Evolutionary conservation across 2,113 vertebrate species (phyloP).

Genomic region (Apeltes quadracus): DNA sequence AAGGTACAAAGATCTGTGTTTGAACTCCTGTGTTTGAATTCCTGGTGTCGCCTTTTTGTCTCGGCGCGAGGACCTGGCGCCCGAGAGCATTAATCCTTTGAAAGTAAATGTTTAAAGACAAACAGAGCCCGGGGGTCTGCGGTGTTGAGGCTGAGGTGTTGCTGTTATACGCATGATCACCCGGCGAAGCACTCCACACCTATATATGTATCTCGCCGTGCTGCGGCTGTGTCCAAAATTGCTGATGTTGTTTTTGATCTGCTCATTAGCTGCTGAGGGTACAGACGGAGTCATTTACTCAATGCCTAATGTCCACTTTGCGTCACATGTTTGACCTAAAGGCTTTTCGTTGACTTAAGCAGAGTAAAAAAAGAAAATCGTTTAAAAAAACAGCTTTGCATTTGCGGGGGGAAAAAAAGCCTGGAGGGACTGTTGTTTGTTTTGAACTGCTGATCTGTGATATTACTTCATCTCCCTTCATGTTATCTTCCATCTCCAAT

Average conservation of each 20-base stretch:
- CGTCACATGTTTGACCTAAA: neutral
- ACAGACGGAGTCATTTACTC: slow-evolving; percentile 17
- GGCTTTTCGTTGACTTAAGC: slow-evolving; percentile 8
- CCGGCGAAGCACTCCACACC: slow-evolving; percentile 62
- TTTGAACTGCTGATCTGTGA: neutral
- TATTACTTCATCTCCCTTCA: slow-evolving; percentile 24
- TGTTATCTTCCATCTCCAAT: slow-evolving; percentile 14
- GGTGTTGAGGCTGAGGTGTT: slow-evolving; percentile 71
- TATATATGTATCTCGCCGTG: slow-evolving; percentile 48
- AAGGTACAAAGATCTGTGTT: slow-evolving; percentile 74
- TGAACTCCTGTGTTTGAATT: slow-evolving; percentile 80
- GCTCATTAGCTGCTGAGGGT: slow-evolving; percentile 50
- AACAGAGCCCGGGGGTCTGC: slow-evolving; percentile 83
- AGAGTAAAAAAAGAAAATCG: slow-evolving; percentile 10
- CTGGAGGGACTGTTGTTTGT: neutral
- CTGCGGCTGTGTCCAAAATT: slow-evolving; percentile 56
- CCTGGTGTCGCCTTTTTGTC: slow-evolving; percentile 90
- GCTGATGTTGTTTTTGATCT: slow-evolving; percentile 66
- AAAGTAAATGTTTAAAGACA: slow-evolving; percentile 93
- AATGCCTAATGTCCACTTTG: slow-evolving; percentile 16
- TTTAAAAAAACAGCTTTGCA: neutral
- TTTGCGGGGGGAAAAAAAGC: neutral
- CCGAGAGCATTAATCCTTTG: slow-evolving; percentile 86
- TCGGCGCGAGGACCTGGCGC: slow-evolving; percentile 85
- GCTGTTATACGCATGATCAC: slow-evolving; percentile 59